Percentiles rank a stretch among this genome's conserved stretches.
Conservation (phyloP, 2,888 invertebrate genomes). For the Drosophila macrospina region DNA sequence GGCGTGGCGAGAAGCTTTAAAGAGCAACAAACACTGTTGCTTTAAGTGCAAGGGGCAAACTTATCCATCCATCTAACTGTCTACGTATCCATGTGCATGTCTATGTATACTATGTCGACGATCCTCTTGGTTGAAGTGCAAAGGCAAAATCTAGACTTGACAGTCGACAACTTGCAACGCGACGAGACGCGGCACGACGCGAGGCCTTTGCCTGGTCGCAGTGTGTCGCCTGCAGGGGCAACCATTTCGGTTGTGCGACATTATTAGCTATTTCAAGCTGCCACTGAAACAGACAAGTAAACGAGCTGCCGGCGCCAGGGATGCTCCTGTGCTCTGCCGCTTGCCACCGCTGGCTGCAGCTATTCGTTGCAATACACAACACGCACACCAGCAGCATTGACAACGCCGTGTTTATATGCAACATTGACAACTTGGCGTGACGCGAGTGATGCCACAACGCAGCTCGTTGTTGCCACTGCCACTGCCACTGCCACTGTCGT, state of each 20-base stretch:
- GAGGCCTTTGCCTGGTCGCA: not conserved
- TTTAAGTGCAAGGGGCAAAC: constrained; percentile 5
- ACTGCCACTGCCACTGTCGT: constrained; percentile 15
- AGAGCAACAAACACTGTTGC: not conserved
- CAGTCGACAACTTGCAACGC: constrained; percentile 24
- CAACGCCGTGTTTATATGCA: constrained; percentile 73
- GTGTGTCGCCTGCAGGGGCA: constrained; percentile 24
- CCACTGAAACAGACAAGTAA: constrained; percentile 69
- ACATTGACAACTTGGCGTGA: constrained; percentile 77
- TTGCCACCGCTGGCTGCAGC: constrained; percentile 17
- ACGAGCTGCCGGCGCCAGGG: constrained; percentile 44
- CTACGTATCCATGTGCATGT: not conserved
- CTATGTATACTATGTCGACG: not conserved
- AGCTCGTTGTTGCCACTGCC: constrained; percentile 34
- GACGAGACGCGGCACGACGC: not conserved
- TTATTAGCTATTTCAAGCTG: constrained; percentile 70
- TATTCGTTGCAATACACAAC: constrained; percentile 30
- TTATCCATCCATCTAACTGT: not conserved
- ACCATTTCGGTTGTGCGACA: constrained; percentile 53
- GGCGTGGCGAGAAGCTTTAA: constrained; percentile 25
- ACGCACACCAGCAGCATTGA: constrained; percentile 59
- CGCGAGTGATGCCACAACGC: constrained; percentile 59
- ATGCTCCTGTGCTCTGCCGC: constrained; percentile 15
- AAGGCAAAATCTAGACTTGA: constrained; percentile 33
- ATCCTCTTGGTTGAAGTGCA: constrained; percentile 8